Base-by-base conservation (phyloP, 2,113 vertebrate species). In the Numida meleagris region DNA sequence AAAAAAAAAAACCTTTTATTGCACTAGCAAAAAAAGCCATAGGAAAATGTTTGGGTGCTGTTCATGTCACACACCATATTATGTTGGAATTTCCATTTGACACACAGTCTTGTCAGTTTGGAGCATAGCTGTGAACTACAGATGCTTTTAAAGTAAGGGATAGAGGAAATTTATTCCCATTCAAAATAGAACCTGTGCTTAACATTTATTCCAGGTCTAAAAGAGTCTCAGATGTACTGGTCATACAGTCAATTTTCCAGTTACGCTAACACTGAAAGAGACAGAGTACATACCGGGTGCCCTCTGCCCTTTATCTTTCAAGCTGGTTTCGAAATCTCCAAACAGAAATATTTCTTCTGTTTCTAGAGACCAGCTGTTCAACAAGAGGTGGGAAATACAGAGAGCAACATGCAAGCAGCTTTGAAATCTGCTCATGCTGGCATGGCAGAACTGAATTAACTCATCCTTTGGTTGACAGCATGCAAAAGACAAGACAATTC, bases 331-430 rank as follows among this genome's bases (percentile, higher is more conserved):
- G 74, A 91, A 95, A 89, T 58, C 50, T 66, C 86, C 2, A 3
- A 76, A 58, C 13, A 68, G 58, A 93, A 96, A 79, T 53, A 82
- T 70, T 82, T 89, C 81, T 63, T 84, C 83, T 87, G 50, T 50
- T 94, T 94, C 82, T 89, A 80, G 45, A 89, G 63, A 91, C 62
- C 93, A 94, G 82, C 50, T 96, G 93, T 85, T 95, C 67, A 77
- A 70, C 71, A 80, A 79, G 89, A 94, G 81, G 50, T 61, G 78
- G 78, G 58, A 93, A 90, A 90, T 18, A 29, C 70, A 92, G 70
- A 65, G 42, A 87, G 58, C 21, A 92, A 87, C 16, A 78, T 58
- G 78, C 57, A 94, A 92, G 77, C 31, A 82, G 59, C 67, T 87
- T 61, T 87, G 78, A 91, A 94, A 95, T 84, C 58, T 89, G 87